Evolutionary conservation across 23 tunicate species (phyloP), one percentile per base, ranked within the genome.

Genomic region (Botrylloides violaceus): DNA sequence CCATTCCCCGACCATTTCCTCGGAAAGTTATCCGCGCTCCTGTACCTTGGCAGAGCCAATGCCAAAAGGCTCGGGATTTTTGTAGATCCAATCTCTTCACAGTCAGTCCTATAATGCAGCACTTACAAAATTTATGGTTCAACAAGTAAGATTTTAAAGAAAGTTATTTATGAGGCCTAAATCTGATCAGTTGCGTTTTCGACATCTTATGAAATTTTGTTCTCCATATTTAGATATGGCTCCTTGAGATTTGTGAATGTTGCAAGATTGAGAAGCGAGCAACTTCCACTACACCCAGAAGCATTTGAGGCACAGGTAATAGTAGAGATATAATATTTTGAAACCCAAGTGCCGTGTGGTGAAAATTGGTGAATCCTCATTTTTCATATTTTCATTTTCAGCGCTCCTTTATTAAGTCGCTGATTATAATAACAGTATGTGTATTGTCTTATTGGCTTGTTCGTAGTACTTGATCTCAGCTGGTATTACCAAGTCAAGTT

Each of bases 61-160:
- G 76, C 66, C 18, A 57, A 32, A 2, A 50, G 4, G 82, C 98
- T n/a, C 70, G 87, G 31, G 83, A 80, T 58, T 77, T 38, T 65
- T 92, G 98, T 81, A 76, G 81, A 76, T 33, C 39, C 20, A 76
- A 76, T 76, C 87, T 92, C 19, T 85, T 84, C 73, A 92, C 87
- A 9, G 83, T 81, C 58, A 80, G 70, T 60, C 82, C 92, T 6
- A 57, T 91, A 0, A 79, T 91, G 92, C 81, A 28, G 2, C 79
- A 91, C 33, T 70, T 83, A 37, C 98, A 91, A 32, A 84, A 91
- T 58, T 49, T 83, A 59, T 83, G 92, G 92, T 84, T 79, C 64
- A 80, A 82, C 77, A 88, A 76, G 96, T 88, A 36, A 49, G 70
- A 43, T 43, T 15, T 43, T n/a, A n/a, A n/a, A n/a, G n/a, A n/a